Percentiles rank a stretch among this genome's conserved stretches.
Conservation (phyloP, 2,113 vertebrate genomes). For the Tenebrosternarchus preto region DNA sequence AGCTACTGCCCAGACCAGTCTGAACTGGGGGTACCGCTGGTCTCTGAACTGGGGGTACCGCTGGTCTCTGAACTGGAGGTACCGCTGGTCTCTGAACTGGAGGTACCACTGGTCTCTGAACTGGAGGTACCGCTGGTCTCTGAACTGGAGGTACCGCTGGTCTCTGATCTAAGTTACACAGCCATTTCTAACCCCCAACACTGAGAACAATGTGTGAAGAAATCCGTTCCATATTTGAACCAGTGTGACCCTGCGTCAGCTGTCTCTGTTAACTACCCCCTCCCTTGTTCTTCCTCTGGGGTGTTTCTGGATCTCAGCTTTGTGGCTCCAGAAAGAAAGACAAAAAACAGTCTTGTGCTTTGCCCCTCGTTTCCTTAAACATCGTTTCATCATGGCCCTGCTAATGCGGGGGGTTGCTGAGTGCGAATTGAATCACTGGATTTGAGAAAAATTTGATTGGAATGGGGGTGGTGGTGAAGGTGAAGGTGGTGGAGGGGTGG, state of each 20-base stretch:
- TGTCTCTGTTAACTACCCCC: not conserved
- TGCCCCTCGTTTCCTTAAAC: slow-evolving; percentile 67
- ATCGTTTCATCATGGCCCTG: slow-evolving; percentile 71
- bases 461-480: slow-evolving; percentile 70
- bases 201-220: not conserved
- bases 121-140: no score
- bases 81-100: no score
- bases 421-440: slow-evolving; percentile 79
- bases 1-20: not conserved
- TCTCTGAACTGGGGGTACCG: no score
- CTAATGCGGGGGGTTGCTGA: slow-evolving; percentile 71
- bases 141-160: no score
- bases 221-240: not conserved
- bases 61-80: no score
- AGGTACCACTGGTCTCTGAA: no score
- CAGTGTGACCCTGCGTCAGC: not conserved
- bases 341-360: slow-evolving; percentile 62
- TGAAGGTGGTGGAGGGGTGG: slow-evolving; percentile 61
- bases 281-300: not conserved
- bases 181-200: not conserved
- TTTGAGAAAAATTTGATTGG: slow-evolving; percentile 79
- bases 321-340: slow-evolving; percentile 10
- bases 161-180: not conserved
- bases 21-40: no score
- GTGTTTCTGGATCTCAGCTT: slow-evolving; percentile 5